phyloP scores from a whole-genome alignment of 2,797 vertebrate species.

The Trachops cirrhosus region DNA sequence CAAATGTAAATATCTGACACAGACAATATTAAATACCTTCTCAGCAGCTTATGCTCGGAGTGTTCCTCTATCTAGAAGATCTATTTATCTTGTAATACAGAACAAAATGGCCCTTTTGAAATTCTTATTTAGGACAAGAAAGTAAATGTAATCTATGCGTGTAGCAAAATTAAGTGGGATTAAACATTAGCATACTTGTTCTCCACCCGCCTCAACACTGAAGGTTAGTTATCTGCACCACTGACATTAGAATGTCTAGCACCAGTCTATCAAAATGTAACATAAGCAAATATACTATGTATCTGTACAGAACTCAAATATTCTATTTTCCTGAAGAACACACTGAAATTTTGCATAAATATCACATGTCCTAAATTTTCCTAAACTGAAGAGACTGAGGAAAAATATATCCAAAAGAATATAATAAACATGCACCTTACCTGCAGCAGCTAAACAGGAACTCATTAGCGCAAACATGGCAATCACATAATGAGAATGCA shows the following conservation, averaged over 20 bases:
- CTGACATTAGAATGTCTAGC: background rate
- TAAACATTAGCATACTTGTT: background rate
- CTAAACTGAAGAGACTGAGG: background rate
- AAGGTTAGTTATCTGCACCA: background rate
- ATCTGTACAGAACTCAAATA: background rate
- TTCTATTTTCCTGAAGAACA: constrained; percentile 22
- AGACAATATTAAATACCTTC: constrained; percentile 15
- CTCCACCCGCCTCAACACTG: background rate
- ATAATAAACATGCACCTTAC: constrained; percentile 64
- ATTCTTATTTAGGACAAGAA: constrained; percentile 31
- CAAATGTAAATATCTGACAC: background rate
- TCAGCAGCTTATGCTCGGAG: background rate
- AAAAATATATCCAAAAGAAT: background rate
- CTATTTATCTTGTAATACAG: constrained; percentile 9
- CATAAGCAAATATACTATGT: background rate
- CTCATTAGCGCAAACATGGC: constrained; percentile 78
- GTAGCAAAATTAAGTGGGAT: constrained; percentile 8
- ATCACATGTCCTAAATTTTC: background rate
- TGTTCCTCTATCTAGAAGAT: background rate
- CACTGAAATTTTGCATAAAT: background rate
- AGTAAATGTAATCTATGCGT: background rate
- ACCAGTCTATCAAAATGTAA: background rate
- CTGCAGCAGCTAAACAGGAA: constrained; percentile 78
- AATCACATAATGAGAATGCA: constrained; percentile 73
- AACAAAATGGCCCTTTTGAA: constrained; percentile 22